Evolutionary conservation across 2,888 invertebrate species (phyloP).

Genomic region (Caenorhabditis sp.): DNA sequence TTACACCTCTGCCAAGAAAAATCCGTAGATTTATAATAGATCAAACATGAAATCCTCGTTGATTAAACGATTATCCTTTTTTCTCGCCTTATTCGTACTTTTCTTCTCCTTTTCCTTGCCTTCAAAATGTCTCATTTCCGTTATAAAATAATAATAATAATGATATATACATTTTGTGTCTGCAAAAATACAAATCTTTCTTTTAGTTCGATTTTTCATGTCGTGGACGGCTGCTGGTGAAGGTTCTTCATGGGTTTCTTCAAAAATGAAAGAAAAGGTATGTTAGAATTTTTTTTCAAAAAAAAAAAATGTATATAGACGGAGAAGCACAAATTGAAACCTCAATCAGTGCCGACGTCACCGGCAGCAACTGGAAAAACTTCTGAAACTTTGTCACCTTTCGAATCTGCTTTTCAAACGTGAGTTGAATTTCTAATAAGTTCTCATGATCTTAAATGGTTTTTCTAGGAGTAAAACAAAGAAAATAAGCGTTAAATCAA

Average conservation of each 20-base stretch:
- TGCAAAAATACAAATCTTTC: neutral
- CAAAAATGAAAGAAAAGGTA: constrained; percentile 47
- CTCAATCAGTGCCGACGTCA: constrained; percentile 58
- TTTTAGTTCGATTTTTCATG: constrained; percentile 13
- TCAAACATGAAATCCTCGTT: neutral
- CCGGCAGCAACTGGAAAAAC: constrained; percentile 43
- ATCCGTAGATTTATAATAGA: neutral
- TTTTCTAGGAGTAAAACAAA: constrained; percentile 27
- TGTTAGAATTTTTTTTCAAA: neutral
- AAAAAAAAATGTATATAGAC: constrained; percentile 28
- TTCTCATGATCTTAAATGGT: no score
- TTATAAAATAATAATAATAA: constrained; percentile 4
- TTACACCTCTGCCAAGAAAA: neutral
- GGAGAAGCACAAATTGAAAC: constrained; percentile 44
- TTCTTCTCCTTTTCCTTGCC: neutral
- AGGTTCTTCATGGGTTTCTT: constrained; percentile 42
- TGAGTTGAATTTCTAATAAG: constrained; percentile 16
- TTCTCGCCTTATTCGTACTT: neutral
- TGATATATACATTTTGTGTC: neutral
- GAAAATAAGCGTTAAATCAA: constrained; percentile 33
- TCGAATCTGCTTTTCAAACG: constrained; percentile 40
- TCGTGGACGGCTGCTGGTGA: constrained; percentile 48
- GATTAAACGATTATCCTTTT: constrained; percentile 5
- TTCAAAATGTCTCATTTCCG: constrained; percentile 6
- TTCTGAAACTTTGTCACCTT: constrained; percentile 29